A percentile compares a stretch with the other conserved stretches of the same genome.
These are phyloP conservation scores for Papio anubis DNA, from an alignment of 2,113 vertebrate species.

Conservation along the genomic window DNA sequence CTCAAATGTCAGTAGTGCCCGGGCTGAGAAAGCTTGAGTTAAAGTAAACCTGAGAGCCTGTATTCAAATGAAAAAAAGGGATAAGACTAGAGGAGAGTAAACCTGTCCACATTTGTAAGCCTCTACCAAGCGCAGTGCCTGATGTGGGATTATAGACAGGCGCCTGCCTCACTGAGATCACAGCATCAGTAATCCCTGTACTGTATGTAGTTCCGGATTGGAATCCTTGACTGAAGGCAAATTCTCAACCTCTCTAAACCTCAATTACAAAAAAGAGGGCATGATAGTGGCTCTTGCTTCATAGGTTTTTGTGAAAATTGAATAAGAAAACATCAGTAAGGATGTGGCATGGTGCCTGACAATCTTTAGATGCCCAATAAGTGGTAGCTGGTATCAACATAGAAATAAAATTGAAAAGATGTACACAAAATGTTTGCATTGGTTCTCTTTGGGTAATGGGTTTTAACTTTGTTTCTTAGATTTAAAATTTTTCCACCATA, in stretches of 20 bases:
- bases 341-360: background rate
- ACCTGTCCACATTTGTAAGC: background rate
- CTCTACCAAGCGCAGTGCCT: background rate
- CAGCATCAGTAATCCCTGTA: background rate
- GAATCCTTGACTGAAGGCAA: background rate
- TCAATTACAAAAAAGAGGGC: background rate
- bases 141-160: background rate
- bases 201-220: background rate
- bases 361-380: background rate
- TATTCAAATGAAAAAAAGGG: background rate
- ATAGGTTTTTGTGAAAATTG: constrained; percentile 2
- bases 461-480: constrained; percentile 13
- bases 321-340: background rate
- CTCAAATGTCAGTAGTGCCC: background rate
- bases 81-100: background rate
- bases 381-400: background rate
- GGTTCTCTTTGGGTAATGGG: background rate
- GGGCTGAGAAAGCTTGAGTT: background rate
- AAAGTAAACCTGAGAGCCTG: background rate
- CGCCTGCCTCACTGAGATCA: background rate
- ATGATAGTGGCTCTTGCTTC: background rate
- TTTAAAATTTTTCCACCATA: background rate
- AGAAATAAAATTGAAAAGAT: constrained; percentile 21
- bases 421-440: background rate
- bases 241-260: background rate